Evolutionary conservation across 2,113 vertebrate species (phyloP), one percentile per base, ranked within the genome.

Genomic region (Sebastes fasciatus): DNA sequence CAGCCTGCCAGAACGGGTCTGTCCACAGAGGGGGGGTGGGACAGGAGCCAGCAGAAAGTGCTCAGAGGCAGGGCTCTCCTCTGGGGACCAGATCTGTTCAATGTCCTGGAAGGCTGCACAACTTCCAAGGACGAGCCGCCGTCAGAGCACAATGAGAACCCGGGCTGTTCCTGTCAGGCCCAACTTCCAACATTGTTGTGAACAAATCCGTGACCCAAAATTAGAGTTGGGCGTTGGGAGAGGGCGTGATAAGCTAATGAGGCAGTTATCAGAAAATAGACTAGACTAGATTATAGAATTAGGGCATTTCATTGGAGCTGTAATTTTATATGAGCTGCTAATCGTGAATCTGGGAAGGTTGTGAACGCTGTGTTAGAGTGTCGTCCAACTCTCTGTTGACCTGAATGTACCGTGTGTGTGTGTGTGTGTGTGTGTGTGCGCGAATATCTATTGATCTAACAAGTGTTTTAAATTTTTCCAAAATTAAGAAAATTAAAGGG

Each of bases 1-100:
- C 85, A 88, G 92, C 91, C 89, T 86, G 91, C 86, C 93, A 93
- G 81, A 74, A 70, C 26, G 40, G 77, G 74, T 90, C 78, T 66
- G 81, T 90, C 88, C 87, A 52, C 67, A 70, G 86, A 85, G 81
- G 65, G 52, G 3, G 3, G 48, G 70, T 34, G 75, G 16, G 13
- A 69, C 78, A 86, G 60, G 79, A 83, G 84, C 79, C 80, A 77
- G 79, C 60, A 77, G 58, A 73, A 87, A 86, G 84, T 64, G 86
- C 83, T 83, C 85, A 67, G 67, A 88, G 88, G 87, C 86, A 69
- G 69, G 0, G 13, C 63, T 81, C 64, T 80, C 69, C 84, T 85
- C 84, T 21, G 78, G 83, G 86, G 88, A 85, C 46, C 79, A 83
- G 85, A 88, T 91, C 80, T 80, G 87, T 83, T 88, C 86, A 84